Evolutionary conservation across 37 sponge, comb jelly and placozoan species (phyloP), one percentile per base, ranked within the genome.

Genomic region (Geodia barretti): DNA sequence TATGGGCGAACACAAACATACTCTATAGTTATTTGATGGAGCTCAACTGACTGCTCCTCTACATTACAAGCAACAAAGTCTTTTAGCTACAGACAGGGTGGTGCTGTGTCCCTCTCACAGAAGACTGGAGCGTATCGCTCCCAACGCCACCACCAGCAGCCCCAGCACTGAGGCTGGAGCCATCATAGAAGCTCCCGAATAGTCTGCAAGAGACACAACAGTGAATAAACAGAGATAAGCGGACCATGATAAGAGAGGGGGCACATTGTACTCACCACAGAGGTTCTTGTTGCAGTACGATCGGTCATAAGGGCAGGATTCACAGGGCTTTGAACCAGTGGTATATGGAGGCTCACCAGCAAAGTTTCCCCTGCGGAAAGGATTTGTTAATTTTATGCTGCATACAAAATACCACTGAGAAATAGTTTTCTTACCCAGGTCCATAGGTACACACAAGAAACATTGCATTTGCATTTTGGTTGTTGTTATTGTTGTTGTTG

Each of bases 311-410:
- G 83, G 83, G 42, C 83, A 83, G 20, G 34, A 5, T 1, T 62
- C 14, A 32, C 83, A 83, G 11, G 67, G n/a, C 39, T 74, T 73
- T n/a, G 47, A 17, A 9, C 83, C 83, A 40, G 74, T 83, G 23
- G 72, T 33, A 64, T 83, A 83, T 31, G 83, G 83, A 21, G 83
- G 71, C 62, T 80, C 64, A 33, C 64, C 65, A 17, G 63, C 62
- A 23, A 33, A 30, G 62, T 70, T 80, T 5, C 71, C 81, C 11
- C 81, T 80, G 60, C 4, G 68, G 34, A 1, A 7, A 60, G 19
- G 2, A 80, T 47, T 7, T 47, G n/a, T n/a, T n/a, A n/a, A n/a
- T n/a, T n/a, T n/a, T n/a, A n/a, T n/a, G n/a, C n/a, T n/a, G n/a
- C n/a, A n/a, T n/a, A n/a, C n/a, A n/a, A n/a, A n/a, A n/a, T n/a